These are phyloP conservation scores for Leptatherina wallacei DNA, from an alignment of 2,797 vertebrate species.

Conservation along the genomic window DNA sequence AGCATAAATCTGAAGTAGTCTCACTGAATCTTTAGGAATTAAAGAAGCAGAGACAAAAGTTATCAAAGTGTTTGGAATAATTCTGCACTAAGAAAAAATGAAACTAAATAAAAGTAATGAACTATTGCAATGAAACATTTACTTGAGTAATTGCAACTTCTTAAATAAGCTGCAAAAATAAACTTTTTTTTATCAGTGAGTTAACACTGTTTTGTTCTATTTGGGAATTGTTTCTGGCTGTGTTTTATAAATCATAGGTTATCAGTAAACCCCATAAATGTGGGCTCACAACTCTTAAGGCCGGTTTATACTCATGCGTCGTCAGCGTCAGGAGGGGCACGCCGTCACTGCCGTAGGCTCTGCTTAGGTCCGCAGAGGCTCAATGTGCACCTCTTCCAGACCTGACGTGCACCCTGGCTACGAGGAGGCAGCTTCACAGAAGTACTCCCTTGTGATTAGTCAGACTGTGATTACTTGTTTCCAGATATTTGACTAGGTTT, in stretches of 20 bases:
- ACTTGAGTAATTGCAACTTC: not conserved
- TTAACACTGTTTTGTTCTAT: not conserved
- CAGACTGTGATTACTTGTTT: too few relatives aligned
- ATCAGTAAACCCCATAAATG: not conserved
- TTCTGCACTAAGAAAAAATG: not conserved
- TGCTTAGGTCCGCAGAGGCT: too few relatives aligned
- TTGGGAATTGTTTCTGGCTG: not conserved
- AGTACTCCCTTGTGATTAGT: too few relatives aligned
- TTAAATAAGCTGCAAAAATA: not conserved
- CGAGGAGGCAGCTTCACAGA: too few relatives aligned
- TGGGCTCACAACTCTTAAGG: not conserved
- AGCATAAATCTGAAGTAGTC: slow-evolving; percentile 20
- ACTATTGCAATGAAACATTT: not conserved
- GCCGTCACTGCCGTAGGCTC: too few relatives aligned
- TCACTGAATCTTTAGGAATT: not conserved
- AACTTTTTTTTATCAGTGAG: not conserved
- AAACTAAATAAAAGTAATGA: not conserved
- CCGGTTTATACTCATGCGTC: too few relatives aligned
- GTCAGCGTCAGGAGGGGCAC: too few relatives aligned
- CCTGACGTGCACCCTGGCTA: too few relatives aligned
- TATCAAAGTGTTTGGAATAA: slow-evolving; percentile 1
- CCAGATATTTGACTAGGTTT: too few relatives aligned
- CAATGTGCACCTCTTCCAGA: too few relatives aligned
- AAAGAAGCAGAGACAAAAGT: not conserved
- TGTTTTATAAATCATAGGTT: not conserved